Percentiles rank a stretch among this genome's conserved stretches.
phyloP scores from a whole-genome alignment of 2,888 invertebrate species.

The Mellilla xanthometata region DNA sequence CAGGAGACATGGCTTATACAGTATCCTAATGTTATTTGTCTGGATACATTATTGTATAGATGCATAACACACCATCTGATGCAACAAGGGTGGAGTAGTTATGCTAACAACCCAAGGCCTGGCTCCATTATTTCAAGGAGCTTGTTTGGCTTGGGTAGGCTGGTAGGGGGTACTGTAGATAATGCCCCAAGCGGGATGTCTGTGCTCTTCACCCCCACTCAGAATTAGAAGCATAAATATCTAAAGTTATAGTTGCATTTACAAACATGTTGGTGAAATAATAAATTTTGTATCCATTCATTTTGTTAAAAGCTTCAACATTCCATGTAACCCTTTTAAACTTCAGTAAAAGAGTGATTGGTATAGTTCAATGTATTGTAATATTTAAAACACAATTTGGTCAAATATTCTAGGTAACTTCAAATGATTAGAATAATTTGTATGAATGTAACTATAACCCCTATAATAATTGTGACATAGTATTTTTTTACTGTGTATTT shows the following conservation, averaged over 20 bases:
- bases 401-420: neutral
- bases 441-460: neutral
- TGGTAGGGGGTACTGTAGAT: no score
- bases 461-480: constrained; percentile 4
- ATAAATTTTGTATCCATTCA: constrained; percentile 61
- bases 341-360: constrained; percentile 43
- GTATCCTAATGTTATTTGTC: constrained; percentile 59
- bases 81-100: no score
- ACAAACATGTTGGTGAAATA: neutral
- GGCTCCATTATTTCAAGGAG: no score
- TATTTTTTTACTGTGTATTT: constrained; percentile 7
- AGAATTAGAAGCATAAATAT: no score
- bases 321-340: constrained; percentile 72
- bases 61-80: no score
- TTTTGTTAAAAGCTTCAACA: constrained; percentile 71
- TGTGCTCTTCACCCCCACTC: no score
- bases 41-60: constrained; percentile 54
- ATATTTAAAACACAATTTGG: neutral
- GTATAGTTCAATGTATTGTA: neutral
- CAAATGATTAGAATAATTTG: neutral
- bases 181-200: no score
- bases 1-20: constrained; percentile 29
- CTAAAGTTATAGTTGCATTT: no score
- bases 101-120: no score
- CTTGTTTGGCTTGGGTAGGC: no score